phyloP scores from a whole-genome alignment of 2,113 vertebrate species.

The Calidris pygmaea region DNA sequence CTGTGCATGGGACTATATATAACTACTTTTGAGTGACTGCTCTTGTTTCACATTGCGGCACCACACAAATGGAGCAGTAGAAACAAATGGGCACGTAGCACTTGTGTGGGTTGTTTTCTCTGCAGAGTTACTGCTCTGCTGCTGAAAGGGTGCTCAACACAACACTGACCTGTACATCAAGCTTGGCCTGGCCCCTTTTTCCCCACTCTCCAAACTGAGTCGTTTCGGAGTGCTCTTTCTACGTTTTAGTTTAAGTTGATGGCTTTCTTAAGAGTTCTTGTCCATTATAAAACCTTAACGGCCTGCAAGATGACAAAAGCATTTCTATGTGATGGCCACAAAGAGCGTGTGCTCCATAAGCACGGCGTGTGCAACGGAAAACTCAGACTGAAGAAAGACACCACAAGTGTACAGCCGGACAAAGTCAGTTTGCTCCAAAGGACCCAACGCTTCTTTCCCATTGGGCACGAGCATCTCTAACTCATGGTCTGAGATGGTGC shows the following conservation, averaged over 20 bases:
- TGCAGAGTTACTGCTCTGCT: not conserved
- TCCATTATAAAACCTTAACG: not conserved
- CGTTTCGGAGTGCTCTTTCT: not conserved
- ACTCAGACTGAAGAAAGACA: not conserved
- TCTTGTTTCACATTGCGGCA: not conserved
- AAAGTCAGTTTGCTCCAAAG: not conserved
- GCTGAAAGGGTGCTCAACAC: not conserved
- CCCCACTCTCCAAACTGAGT: not conserved
- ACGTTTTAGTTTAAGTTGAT: not conserved
- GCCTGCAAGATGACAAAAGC: not conserved
- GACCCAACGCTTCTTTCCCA: not conserved
- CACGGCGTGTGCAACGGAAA: not conserved
- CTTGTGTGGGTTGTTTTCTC: not conserved
- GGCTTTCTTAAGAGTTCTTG: not conserved
- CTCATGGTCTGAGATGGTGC: not conserved
- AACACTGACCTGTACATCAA: not conserved
- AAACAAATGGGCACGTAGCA: not conserved
- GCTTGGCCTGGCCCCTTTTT: not conserved
- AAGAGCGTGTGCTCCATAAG: rapidly evolving
- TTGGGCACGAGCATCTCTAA: not conserved
- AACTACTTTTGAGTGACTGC: not conserved
- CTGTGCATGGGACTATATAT: not conserved
- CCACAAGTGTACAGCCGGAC: not conserved
- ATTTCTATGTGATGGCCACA: not conserved
- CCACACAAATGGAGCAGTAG: not conserved